Percentiles rank a stretch among this genome's conserved stretches.
phyloP scores from a whole-genome alignment of 2,888 invertebrate genomes.

The Ganaspis brasiliensis region DNA sequence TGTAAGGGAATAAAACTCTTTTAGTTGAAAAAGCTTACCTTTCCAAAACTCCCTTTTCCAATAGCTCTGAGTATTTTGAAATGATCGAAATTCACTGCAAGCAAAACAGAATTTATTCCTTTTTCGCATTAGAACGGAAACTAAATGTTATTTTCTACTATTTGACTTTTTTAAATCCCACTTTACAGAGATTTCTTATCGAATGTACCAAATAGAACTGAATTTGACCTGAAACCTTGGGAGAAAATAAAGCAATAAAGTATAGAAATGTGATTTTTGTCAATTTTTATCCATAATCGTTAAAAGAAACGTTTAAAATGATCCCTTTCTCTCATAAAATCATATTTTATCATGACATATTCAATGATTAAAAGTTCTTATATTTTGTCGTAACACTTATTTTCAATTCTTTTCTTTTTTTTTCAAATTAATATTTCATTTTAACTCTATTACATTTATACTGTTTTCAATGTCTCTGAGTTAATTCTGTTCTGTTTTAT shows the following conservation, averaged over 20 bases:
- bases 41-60: constrained; percentile 93
- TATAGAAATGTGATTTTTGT: constrained; percentile 1
- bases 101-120: constrained; percentile 13
- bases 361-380: neutral
- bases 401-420: too few species aligned
- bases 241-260: neutral
- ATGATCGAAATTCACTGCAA: constrained; percentile 90
- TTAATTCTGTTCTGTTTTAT: neutral
- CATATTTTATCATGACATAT: neutral
- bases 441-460: too few species aligned
- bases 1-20: neutral
- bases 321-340: neutral
- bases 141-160: neutral
- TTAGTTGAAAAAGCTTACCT: constrained; percentile 83
- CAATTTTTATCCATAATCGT: neutral
- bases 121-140: constrained; percentile 42
- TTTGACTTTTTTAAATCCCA: neutral
- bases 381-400: too few species aligned
- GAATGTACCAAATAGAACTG: neutral
- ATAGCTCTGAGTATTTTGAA: constrained; percentile 93
- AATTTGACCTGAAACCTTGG: neutral
- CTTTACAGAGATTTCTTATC: neutral
- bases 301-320: neutral
- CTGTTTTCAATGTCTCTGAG: too few species aligned
- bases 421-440: too few species aligned